phyloP scores from a whole-genome alignment of 2,888 invertebrate genomes.

The Hetaerina titia region DNA sequence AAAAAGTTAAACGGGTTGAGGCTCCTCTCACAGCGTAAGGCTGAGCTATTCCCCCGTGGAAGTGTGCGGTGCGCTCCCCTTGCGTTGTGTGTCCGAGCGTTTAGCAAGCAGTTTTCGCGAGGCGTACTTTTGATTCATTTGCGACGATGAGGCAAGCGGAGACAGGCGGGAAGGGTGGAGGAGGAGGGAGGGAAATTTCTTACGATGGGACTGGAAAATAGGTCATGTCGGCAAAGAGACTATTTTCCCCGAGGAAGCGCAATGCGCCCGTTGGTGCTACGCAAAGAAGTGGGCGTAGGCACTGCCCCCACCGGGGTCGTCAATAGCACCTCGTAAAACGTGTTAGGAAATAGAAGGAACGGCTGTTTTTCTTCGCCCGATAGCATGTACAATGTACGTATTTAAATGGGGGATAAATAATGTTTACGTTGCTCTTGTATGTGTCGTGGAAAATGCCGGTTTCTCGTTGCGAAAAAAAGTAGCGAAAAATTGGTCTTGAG shows the following conservation, averaged over 20 bases:
- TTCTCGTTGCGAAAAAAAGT: no score
- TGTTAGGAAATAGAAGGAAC: not conserved
- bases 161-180: not conserved
- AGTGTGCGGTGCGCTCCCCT: not conserved
- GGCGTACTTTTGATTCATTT: not conserved
- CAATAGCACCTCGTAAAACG: not conserved
- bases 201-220: not conserved
- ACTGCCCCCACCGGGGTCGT: not conserved
- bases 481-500: no score
- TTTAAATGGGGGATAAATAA: not conserved
- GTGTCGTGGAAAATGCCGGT: not conserved
- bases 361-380: not conserved
- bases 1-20: no score
- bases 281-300: not conserved
- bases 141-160: not conserved
- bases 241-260: not conserved
- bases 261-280: not conserved
- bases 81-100: constrained; percentile 15
- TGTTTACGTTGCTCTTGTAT: not conserved
- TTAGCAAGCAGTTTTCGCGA: not conserved
- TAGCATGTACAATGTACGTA: not conserved
- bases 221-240: not conserved
- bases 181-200: not conserved
- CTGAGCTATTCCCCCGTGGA: not conserved
- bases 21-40: not conserved